Base-by-base conservation (phyloP, 2,797 vertebrate species). In the Mus minutoides region DNA sequence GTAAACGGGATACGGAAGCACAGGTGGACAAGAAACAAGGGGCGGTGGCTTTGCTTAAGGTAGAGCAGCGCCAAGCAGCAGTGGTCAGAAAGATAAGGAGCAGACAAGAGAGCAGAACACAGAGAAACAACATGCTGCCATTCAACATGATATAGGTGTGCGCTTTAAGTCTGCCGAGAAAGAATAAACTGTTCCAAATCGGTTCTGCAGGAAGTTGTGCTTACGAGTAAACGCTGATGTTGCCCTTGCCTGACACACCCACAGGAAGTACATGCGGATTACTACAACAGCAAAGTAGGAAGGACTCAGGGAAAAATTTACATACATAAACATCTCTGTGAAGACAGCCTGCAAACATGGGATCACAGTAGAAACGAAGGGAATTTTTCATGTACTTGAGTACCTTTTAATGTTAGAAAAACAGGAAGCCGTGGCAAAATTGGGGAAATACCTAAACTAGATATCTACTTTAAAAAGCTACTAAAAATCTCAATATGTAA, bases 401-500 rank as follows among this genome's bases (percentile, higher is more conserved):
- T 62, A 85, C 21, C 0, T 78, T 46, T 90, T 62, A 54, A 69
- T 14, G 43, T 85, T 80, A 69, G 96, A 94, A 92, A 85, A 85
- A 58, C 22, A 75, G 3, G 13, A n/a, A 13, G 22, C 31, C 34
- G 58, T 11, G 37, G 37, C 21, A 93, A 84, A 54, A 19, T 43
- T 22, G 49, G 13, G 6, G 2, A 86, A 78, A 77, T 16, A 52
- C 62, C 64, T 78, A 85, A 90, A 94, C n/a, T 21, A 60, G 6
- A n/a, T 12, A 2, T 17, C 58, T 26, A 80, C 16, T 26, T 29
- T 49, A 9, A 49, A 46, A 77, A 43, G 16, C 64, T 58, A 58
- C 73, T 79, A 40, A 56, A 69, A 13, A 82, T 16, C 54, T 82
- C 77, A 34, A 37, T 86, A 91, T 91, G 24, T 87, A 94, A 97